Evolutionary conservation across 2,888 invertebrate species (phyloP), one percentile per base, ranked within the genome.

Genomic region (Autographa gamma): DNA sequence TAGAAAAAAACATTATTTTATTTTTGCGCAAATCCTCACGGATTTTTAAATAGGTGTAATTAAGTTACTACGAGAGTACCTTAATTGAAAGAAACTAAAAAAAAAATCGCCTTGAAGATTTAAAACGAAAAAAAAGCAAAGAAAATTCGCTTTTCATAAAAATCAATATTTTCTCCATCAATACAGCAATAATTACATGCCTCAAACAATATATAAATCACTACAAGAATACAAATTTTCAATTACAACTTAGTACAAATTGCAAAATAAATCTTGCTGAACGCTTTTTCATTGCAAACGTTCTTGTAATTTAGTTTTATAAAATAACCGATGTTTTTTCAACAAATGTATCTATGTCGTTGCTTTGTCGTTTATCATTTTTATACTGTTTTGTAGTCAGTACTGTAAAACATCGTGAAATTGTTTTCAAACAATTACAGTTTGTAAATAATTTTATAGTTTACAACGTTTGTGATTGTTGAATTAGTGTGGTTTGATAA

Each of bases 261-360:
- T 79, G 73, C 66, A 73, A 78, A 60, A 77, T 78, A 81, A 74
- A 79, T 79, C 78, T 73, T 41, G 66, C 48, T 31, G 81, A 66
- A 79, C 61, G 73, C 67, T 68, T 81, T 81, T 79, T 78, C 69
- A 69, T 61, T 67, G 77, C 77, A 67, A 76, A 56, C 70, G 74
- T 81, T 73, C 76, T 73, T 73, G 73, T 71, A 77, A 81, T 79
- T 70, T 71, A 67, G 79, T 66, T 81, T 80, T 70, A 71, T 68
- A 64, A 63, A 80, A 80, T 72, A 80, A 80, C 77, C 80, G 71
- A 48, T 79, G 79, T 80, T 77, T 77, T 76, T 77, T 77, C 69
- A 71, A 38, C 71, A 61, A 73, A 78, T 66, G 70, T 68, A 77
- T 73, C 69, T 69, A 63, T 81, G 74, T 77, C 70, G 60, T 38